Conservation (phyloP, 64 coral and sea anemone genomes). For the Montipora efflorescens region DNA sequence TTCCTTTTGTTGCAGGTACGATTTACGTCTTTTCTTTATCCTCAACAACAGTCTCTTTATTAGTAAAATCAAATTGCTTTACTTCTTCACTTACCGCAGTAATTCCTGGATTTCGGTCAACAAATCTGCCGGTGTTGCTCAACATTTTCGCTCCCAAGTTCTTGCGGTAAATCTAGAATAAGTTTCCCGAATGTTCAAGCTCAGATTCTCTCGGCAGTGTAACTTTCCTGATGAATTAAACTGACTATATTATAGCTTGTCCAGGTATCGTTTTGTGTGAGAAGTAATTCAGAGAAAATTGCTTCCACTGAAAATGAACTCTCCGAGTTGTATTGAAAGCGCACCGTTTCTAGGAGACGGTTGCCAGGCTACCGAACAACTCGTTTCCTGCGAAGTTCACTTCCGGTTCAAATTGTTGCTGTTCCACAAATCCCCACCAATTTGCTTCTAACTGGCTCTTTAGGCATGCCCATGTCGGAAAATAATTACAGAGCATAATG, state of each 20-base stretch:
- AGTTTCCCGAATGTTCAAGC: not conserved
- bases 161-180: too few relatives aligned
- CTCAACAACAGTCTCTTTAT: not conserved
- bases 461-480: too few relatives aligned
- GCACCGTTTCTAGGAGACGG: slow-evolving; percentile 16
- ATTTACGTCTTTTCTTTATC: not conserved
- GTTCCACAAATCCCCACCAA: too few relatives aligned
- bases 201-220: not conserved
- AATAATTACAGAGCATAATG: too few relatives aligned
- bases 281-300: not conserved
- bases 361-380: not conserved
- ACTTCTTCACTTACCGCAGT: slow-evolving; percentile 51
- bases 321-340: not conserved
- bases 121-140: slow-evolving; percentile 86
- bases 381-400: too few relatives aligned
- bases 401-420: too few relatives aligned
- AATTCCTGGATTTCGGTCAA: slow-evolving; percentile 89
- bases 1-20: not conserved
- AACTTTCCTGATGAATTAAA: not conserved
- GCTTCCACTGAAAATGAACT: not conserved
- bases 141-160: slow-evolving; percentile 47
- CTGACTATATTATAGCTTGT: too few relatives aligned
- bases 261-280: too few relatives aligned
- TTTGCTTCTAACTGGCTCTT: too few relatives aligned
- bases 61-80: not conserved